Evolutionary conservation across 2,888 invertebrate species (phyloP).

Genomic region (Lycaena phlaeas): DNA sequence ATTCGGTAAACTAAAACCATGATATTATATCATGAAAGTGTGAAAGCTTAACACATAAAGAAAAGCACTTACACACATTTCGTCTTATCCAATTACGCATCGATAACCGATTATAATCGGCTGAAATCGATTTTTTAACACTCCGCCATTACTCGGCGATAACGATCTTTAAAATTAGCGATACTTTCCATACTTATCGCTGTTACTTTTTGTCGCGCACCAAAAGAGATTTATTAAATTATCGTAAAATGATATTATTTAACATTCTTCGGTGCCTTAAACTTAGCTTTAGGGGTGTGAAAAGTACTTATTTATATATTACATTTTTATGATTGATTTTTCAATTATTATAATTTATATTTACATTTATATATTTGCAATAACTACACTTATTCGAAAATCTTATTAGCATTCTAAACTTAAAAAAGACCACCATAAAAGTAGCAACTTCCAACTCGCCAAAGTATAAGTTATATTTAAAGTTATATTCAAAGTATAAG

Average conservation of each 20-base stretch:
- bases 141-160: slow-evolving; percentile 2
- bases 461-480: no score
- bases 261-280: neutral
- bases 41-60: neutral
- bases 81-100: no score
- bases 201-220: slow-evolving; percentile 1
- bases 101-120: slow-evolving; percentile 1
- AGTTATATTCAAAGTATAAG: no score
- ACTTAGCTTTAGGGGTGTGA: neutral
- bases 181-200: slow-evolving; percentile 1
- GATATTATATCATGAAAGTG: no score
- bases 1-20: no score
- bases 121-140: slow-evolving; percentile 7
- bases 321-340: no score
- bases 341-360: no score
- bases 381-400: no score
- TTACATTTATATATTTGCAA: no score
- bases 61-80: neutral
- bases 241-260: slow-evolving; percentile 6
- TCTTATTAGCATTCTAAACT: no score
- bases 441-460: no score
- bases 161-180: slow-evolving; percentile 5
- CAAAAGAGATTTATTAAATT: slow-evolving; percentile 7
- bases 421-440: no score
- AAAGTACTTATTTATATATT: neutral